phyloP scores from a whole-genome alignment of 37 sponge, comb jelly and placozoan genomes.

The Tethya wilhelma region DNA sequence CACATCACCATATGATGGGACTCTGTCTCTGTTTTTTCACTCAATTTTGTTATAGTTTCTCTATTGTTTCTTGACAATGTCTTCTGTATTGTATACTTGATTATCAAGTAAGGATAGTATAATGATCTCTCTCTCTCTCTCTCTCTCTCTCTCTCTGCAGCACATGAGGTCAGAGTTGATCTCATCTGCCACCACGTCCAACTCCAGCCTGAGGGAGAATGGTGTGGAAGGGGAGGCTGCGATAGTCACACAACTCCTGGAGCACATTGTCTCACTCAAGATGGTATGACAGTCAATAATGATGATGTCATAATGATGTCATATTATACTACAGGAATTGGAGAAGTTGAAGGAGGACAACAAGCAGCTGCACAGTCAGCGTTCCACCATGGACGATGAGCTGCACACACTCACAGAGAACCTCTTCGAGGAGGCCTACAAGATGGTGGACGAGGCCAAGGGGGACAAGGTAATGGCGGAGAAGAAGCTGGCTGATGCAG shows the following conservation, averaged over 20 bases:
- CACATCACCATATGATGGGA: too few species aligned
- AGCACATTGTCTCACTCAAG: conserved; percentile 49
- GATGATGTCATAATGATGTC: background rate
- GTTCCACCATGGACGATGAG: conserved; percentile 64
- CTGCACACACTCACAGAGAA: conserved; percentile 64
- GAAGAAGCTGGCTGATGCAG: conserved; percentile 71
- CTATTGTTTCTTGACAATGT: background rate
- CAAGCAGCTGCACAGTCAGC: conserved; percentile 6
- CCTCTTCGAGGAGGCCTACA: conserved; percentile 76
- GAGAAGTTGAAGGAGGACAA: conserved; percentile 51
- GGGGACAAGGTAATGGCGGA: conserved; percentile 55
- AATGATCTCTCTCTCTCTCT: conserved; percentile 1
- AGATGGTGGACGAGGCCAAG: conserved; percentile 83
- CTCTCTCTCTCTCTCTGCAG: conserved; percentile 24
- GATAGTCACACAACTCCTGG: conserved; percentile 18
- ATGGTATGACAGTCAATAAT: conserved; percentile 21
- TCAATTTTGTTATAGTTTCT: background rate
- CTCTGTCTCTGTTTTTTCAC: too few species aligned
- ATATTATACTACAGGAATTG: conserved; percentile 36
- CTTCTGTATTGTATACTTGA: too few species aligned
- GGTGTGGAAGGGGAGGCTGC: too few species aligned
- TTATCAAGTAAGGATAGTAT: too few species aligned
- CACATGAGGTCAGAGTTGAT: too few species aligned
- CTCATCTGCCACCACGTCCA: too few species aligned
- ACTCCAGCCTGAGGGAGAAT: background rate